Conservation (phyloP, 2,113 vertebrate genomes). For the Notarius quadriscutis region DNA sequence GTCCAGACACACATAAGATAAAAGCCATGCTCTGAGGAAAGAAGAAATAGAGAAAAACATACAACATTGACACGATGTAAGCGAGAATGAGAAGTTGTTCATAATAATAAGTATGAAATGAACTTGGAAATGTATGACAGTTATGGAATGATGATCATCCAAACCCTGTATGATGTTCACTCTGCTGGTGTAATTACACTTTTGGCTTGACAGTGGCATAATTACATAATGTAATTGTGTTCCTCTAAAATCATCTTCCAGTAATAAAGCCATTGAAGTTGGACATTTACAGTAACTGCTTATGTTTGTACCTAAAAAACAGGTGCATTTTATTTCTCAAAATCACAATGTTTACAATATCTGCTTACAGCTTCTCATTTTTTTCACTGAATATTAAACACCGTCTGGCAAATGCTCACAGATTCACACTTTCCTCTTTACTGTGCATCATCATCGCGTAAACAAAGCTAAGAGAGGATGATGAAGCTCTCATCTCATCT, state of each 20-base stretch:
- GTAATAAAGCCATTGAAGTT: not conserved
- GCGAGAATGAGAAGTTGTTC: not conserved
- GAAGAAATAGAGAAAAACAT: no score
- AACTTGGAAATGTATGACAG: not conserved
- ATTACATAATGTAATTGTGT: not conserved
- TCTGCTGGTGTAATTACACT: not conserved
- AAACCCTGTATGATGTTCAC: not conserved
- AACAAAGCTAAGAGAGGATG: conserved; percentile 30
- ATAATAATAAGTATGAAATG: not conserved
- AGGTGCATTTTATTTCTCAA: not conserved
- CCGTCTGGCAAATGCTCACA: not conserved
- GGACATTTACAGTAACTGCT: not conserved
- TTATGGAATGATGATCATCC: not conserved
- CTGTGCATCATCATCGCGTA: not conserved
- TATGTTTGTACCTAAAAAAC: not conserved
- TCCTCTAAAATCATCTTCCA: not conserved
- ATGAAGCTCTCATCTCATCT: conserved; percentile 44
- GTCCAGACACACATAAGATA: not conserved
- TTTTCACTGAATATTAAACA: not conserved
- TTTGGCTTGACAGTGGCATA: not conserved
- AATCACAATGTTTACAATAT: not conserved
- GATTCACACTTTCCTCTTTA: not conserved
- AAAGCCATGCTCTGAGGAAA: no score
- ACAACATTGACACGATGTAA: not conserved
- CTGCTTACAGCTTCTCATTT: not conserved